Conservation (phyloP, 1,140 invertebrate genomes). For the Euwallacea similis region DNA sequence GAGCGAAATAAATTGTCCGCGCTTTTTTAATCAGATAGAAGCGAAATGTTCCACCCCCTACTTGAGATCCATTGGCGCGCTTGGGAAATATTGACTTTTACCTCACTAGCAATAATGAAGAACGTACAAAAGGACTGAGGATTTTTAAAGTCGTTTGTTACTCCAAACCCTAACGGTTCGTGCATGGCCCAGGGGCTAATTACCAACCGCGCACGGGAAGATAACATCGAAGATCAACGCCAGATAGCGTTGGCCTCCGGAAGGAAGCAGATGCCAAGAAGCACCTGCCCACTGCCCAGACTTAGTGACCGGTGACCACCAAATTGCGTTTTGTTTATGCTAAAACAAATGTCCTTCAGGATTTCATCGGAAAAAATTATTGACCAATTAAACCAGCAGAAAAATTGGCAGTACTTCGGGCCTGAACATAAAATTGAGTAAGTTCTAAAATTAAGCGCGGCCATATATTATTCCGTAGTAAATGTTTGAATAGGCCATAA, state of each 20-base stretch:
- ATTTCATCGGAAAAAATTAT: not conserved
- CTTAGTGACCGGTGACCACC: conserved; percentile 36
- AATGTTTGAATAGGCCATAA: conserved; percentile 36
- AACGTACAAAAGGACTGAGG: too few relatives aligned
- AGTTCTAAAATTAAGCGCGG: conserved; percentile 14
- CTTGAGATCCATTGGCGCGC: not conserved
- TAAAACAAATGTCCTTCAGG: conserved; percentile 1
- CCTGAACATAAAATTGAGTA: not conserved
- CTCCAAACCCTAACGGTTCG: conserved; percentile 34
- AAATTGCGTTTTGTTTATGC: conserved; percentile 30
- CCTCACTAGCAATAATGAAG: too few relatives aligned
- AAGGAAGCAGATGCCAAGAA: conserved; percentile 46
- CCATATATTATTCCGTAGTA: conserved; percentile 33
- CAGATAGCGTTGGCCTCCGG: conserved; percentile 40
- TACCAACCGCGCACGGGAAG: conserved; percentile 34
- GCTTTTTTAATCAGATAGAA: conserved; percentile 37
- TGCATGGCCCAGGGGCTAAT: conserved; percentile 39
- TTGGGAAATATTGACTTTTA: too few relatives aligned
- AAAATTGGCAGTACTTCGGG: too few relatives aligned
- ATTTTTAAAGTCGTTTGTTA: conserved; percentile 1
- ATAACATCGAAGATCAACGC: conserved; percentile 38
- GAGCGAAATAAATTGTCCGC: conserved; percentile 40
- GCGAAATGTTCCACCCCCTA: conserved; percentile 18
- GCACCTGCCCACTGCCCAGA: conserved; percentile 33
- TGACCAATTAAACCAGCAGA: too few relatives aligned